Evolutionary conservation across 2,888 invertebrate genomes (phyloP).

Genomic region (Graphium colonna): DNA sequence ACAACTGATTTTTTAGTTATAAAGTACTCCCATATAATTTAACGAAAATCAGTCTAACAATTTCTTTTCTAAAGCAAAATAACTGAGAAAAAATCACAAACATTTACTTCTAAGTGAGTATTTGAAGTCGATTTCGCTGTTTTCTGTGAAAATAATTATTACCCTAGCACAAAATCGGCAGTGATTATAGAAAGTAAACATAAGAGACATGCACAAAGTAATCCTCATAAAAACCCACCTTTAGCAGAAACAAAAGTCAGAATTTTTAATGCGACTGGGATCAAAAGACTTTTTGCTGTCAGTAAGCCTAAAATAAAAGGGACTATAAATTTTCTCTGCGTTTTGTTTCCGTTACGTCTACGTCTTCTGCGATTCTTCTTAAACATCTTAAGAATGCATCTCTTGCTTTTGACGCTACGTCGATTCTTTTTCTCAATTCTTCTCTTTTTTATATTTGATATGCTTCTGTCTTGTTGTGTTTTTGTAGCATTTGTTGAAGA

Average conservation of each 20-base stretch:
- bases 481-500: too few relatives aligned
- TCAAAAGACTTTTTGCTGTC: constrained; percentile 82
- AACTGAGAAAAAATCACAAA: too few relatives aligned
- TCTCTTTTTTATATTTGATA: background rate
- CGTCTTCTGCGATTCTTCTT: constrained; percentile 43
- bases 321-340: constrained; percentile 77
- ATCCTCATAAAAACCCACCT: constrained; percentile 56
- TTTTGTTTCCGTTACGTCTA: constrained; percentile 47
- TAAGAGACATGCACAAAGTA: too few relatives aligned
- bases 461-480: background rate
- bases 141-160: too few relatives aligned
- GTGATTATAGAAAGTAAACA: too few relatives aligned
- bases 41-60: too few relatives aligned
- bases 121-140: too few relatives aligned
- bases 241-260: constrained; percentile 84
- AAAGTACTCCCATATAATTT: too few relatives aligned
- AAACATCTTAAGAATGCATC: constrained; percentile 59
- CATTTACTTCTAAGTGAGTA: too few relatives aligned
- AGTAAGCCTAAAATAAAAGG: constrained; percentile 82
- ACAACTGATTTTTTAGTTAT: too few relatives aligned
- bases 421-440: constrained; percentile 30
- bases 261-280: constrained; percentile 84
- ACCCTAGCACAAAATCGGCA: too few relatives aligned
- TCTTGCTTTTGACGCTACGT: constrained; percentile 45
- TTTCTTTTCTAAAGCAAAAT: too few relatives aligned